Conservation (phyloP, 2,113 vertebrate species). For the Neoarius graeffei region DNA sequence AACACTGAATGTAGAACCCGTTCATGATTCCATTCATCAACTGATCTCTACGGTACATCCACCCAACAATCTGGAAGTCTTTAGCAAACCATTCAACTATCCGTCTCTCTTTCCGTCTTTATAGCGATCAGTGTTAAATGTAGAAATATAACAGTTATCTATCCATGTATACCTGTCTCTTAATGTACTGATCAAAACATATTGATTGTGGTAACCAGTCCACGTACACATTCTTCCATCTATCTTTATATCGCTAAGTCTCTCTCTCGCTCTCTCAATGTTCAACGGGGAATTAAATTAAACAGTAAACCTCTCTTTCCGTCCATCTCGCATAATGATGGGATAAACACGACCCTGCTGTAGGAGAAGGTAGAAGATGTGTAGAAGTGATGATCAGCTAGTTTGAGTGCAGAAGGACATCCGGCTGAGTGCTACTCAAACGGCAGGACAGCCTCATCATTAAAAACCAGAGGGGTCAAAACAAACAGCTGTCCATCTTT, state of each 20-base stretch:
- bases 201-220: not conserved
- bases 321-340: not conserved
- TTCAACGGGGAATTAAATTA: not conserved
- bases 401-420: not conserved
- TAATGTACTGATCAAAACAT: not conserved
- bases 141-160: not conserved
- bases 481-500: slow-evolving; percentile 11
- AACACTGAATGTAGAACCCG: not conserved
- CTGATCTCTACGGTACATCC: not conserved
- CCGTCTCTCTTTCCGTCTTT: not conserved
- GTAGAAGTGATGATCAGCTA: not conserved
- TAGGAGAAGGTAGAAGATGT: not conserved
- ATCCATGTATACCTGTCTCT: not conserved
- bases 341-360: not conserved
- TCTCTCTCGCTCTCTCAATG: not conserved
- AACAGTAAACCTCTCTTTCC: not conserved
- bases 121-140: not conserved
- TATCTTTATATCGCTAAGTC: not conserved
- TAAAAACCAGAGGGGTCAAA: not conserved
- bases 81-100: not conserved
- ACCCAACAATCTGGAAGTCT: not conserved
- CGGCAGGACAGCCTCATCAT: not conserved
- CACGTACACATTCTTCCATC: not conserved
- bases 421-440: not conserved
- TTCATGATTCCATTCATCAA: not conserved